Conservation (phyloP, 2,113 vertebrate species). For the Rhodinocichla rosea region DNA sequence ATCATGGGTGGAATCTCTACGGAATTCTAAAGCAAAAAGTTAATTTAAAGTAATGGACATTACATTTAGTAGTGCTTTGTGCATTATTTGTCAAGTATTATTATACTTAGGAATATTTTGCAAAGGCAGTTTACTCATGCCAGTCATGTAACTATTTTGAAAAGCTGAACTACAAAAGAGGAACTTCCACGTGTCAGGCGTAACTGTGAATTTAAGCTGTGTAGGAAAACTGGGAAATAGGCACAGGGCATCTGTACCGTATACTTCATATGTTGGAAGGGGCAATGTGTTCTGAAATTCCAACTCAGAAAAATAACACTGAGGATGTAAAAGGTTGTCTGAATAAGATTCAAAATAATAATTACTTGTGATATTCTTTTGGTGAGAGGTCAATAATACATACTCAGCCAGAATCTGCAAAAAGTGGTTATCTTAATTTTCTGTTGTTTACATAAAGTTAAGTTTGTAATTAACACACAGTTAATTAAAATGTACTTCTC, state of each 20-base stretch:
- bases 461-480: too few species aligned
- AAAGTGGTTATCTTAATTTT: background rate
- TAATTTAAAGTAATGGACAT: background rate
- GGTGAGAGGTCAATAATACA: background rate
- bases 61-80: background rate
- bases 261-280: background rate
- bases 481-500: too few species aligned
- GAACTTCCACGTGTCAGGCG: background rate
- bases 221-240: background rate
- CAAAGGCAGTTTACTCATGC: background rate
- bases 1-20: background rate
- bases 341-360: background rate
- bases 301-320: background rate
- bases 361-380: background rate
- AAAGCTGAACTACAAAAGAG: background rate
- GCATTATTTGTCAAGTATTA: background rate
- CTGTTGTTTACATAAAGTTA: background rate
- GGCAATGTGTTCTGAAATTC: background rate
- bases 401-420: background rate
- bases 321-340: background rate
- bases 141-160: background rate
- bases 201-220: background rate
- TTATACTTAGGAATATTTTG: background rate
- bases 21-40: background rate
- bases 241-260: too few species aligned